phyloP scores from a whole-genome alignment of 1,140 invertebrate species.

The Cylas formicarius region DNA sequence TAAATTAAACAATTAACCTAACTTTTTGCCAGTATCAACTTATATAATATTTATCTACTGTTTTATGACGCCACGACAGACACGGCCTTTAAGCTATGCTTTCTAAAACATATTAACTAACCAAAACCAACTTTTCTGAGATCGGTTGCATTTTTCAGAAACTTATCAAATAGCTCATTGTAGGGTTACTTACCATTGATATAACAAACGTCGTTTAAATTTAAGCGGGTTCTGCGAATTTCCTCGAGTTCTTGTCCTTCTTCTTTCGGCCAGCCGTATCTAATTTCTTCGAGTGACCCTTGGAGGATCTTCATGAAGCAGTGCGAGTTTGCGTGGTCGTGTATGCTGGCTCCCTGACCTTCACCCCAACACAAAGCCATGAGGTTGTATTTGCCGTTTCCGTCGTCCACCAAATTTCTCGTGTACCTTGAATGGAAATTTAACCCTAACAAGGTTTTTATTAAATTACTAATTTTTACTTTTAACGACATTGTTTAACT shows the following conservation, averaged over 20 bases:
- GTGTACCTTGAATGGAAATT: slow-evolving; percentile 78
- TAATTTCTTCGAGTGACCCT: slow-evolving; percentile 62
- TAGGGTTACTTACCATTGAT: slow-evolving; percentile 94
- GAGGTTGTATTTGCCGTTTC: slow-evolving; percentile 96
- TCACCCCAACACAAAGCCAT: slow-evolving; percentile 97
- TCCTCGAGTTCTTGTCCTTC: slow-evolving; percentile 49
- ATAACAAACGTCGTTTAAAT: slow-evolving; percentile 79
- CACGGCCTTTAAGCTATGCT: too few species aligned
- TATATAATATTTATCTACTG: too few species aligned
- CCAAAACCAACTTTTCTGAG: too few species aligned
- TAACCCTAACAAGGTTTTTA: too few species aligned
- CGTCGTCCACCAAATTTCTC: slow-evolving; percentile 85
- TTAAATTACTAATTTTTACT: too few species aligned
- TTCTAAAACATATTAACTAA: too few species aligned
- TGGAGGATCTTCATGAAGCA: slow-evolving; percentile 94
- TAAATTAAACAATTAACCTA: too few species aligned
- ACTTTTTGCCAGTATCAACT: too few species aligned
- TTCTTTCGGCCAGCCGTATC: slow-evolving; percentile 64
- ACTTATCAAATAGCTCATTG: not conserved
- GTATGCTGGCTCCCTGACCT: slow-evolving; percentile 89
- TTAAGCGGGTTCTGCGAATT: slow-evolving; percentile 55
- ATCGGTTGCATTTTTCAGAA: too few species aligned
- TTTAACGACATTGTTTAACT: too few species aligned
- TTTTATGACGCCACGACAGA: too few species aligned
- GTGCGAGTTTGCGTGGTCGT: slow-evolving; percentile 93